These are phyloP conservation scores for Leptoclinus maculatus DNA, from an alignment of 2,797 vertebrate species.

Conservation along the genomic window DNA sequence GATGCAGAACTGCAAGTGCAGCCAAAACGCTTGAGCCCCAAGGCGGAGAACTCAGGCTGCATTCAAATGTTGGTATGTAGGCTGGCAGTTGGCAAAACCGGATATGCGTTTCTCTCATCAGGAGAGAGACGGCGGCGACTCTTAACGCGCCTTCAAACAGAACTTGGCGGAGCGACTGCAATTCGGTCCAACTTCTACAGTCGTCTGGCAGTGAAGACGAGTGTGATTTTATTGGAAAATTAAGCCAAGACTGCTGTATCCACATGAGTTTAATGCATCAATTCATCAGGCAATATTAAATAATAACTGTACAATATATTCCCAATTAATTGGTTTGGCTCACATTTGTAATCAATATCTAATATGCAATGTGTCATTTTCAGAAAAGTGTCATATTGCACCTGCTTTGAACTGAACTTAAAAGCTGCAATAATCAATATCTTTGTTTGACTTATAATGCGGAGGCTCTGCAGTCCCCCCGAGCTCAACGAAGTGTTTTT, in stretches of 20 bases:
- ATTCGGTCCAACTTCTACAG: background rate
- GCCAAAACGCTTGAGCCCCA: conserved; percentile 17
- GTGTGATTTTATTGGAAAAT: conserved; percentile 8
- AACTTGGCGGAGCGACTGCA: conserved; percentile 24
- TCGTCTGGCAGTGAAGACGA: conserved; percentile 20
- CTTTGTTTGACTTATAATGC: background rate
- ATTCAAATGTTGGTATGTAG: conserved; percentile 19
- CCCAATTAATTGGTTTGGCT: background rate
- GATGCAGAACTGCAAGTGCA: conserved; percentile 22
- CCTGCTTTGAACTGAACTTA: background rate
- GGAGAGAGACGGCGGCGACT: conserved; percentile 3
- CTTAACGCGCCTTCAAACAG: conserved; percentile 17
- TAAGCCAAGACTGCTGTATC: background rate
- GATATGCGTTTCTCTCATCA: conserved; percentile 6
- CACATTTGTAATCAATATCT: background rate
- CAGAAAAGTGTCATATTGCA: background rate
- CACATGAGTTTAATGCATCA: background rate
- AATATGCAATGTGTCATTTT: background rate
- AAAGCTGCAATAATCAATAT: background rate
- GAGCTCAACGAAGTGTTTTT: too few relatives aligned
- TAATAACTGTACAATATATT: background rate
- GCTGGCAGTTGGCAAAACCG: background rate
- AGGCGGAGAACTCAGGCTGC: conserved; percentile 25
- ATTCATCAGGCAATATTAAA: background rate
- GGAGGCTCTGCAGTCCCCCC: too few relatives aligned